Evolutionary conservation across 2,888 invertebrate genomes (phyloP).

Genomic region (Anarsia innoxiella): DNA sequence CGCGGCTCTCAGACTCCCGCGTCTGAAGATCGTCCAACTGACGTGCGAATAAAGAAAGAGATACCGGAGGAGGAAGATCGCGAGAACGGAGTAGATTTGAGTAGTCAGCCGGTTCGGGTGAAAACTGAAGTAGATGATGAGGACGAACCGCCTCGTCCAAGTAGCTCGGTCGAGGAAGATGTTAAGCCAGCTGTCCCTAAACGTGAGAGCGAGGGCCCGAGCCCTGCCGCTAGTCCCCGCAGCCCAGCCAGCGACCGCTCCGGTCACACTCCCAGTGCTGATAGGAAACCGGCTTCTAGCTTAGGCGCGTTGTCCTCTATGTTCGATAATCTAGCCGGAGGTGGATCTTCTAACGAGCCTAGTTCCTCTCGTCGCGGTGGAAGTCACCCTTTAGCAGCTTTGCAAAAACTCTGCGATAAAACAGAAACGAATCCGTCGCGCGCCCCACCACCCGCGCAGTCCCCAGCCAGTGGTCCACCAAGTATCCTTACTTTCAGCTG

Average conservation of each 20-base stretch:
- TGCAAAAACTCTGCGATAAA: slow-evolving; percentile 97
- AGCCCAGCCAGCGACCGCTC: slow-evolving; percentile 89
- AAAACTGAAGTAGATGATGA: slow-evolving; percentile 79
- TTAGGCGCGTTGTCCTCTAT: slow-evolving; percentile 90
- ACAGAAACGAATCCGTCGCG: slow-evolving; percentile 86
- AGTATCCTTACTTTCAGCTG: slow-evolving; percentile 93
- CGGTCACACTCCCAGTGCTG: slow-evolving; percentile 80
- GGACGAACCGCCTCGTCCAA: slow-evolving; percentile 67
- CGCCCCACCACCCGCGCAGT: slow-evolving; percentile 65
- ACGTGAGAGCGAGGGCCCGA: slow-evolving; percentile 73
- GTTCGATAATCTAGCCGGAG: slow-evolving; percentile 89
- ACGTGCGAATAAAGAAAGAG: slow-evolving; percentile 76
- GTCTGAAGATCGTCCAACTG: slow-evolving; percentile 75
- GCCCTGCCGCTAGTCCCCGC: slow-evolving; percentile 77
- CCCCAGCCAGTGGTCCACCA: slow-evolving; percentile 82
- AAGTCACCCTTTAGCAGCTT: slow-evolving; percentile 93
- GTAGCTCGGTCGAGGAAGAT: slow-evolving; percentile 53
- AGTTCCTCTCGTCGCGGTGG: slow-evolving; percentile 79
- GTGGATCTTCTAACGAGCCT: slow-evolving; percentile 57
- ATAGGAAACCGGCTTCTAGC: slow-evolving; percentile 78
- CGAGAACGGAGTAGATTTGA: slow-evolving; percentile 64
- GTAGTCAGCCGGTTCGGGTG: slow-evolving; percentile 69
- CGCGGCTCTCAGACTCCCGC: slow-evolving; percentile 76
- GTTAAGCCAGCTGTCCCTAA: slow-evolving; percentile 56
- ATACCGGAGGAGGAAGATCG: slow-evolving; percentile 68